Evolutionary conservation across 2,888 invertebrate species (phyloP).

Genomic region (Marronus borbonicus): DNA sequence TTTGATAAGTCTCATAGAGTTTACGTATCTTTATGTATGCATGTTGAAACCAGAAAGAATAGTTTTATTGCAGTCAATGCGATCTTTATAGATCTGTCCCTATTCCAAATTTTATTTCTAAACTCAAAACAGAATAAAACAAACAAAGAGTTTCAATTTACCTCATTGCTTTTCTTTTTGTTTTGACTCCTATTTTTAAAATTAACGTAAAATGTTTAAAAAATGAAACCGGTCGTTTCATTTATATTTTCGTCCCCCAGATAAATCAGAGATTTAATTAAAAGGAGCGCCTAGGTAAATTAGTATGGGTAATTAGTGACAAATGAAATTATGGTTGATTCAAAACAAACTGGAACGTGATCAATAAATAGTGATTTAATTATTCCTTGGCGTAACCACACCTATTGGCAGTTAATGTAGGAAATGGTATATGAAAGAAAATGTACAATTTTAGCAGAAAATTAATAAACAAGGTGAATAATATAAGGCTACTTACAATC

Average conservation of each 20-base stretch:
- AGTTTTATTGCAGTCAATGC: no score
- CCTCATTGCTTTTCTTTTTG: no score
- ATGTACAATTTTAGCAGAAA: neutral
- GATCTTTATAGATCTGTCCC: no score
- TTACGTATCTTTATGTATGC: no score
- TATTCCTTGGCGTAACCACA: conserved; percentile 41
- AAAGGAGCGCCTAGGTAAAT: neutral
- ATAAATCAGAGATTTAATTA: neutral
- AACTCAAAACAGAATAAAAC: no score
- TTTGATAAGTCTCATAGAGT: no score
- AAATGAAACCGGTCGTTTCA: neutral
- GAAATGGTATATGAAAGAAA: neutral
- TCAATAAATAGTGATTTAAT: conserved; percentile 50
- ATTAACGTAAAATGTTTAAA: no score
- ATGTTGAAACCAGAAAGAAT: no score
- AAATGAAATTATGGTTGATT: conserved; percentile 32
- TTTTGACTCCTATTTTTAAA: no score
- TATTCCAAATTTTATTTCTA: no score
- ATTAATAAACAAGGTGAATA: neutral
- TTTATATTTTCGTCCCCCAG: neutral
- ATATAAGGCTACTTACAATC: conserved; percentile 16
- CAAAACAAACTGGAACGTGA: conserved; percentile 45
- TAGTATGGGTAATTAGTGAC: neutral
- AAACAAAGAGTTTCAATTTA: no score
- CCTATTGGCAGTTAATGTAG: conserved; percentile 33